Conservation (phyloP, 2,797 vertebrate species). For the Tamandua tetradactyla region DNA sequence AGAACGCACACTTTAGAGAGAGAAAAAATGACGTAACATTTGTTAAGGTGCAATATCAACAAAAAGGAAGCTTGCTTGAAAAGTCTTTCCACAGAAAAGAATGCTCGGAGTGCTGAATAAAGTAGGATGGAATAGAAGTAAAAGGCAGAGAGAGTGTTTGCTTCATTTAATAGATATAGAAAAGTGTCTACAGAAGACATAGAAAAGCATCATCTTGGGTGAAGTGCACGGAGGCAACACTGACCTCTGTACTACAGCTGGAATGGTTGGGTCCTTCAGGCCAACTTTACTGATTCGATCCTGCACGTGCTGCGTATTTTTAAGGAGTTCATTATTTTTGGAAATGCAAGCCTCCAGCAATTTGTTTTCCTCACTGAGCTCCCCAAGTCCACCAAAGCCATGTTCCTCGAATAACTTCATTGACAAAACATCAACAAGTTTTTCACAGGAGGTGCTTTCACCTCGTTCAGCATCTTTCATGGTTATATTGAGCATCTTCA, state of each 20-base stretch:
- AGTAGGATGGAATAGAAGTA: neutral
- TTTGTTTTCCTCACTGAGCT: conserved; percentile 82
- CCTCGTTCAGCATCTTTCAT: conserved; percentile 85
- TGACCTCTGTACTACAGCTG: conserved; percentile 95
- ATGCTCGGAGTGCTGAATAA: neutral
- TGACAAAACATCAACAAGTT: conserved; percentile 76
- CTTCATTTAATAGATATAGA: neutral
- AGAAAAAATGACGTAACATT: neutral
- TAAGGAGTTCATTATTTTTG: conserved; percentile 87
- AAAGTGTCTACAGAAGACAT: neutral
- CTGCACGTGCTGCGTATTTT: conserved; percentile 89
- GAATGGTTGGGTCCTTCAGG: conserved; percentile 93
- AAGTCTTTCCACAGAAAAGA: neutral
- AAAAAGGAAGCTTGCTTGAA: neutral
- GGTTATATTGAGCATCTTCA: conserved; percentile 87
- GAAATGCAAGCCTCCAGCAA: conserved; percentile 82
- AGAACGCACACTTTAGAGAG: neutral
- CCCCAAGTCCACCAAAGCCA: conserved; percentile 27
- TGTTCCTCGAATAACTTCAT: neutral
- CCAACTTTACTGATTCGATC: conserved; percentile 86
- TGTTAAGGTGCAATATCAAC: neutral
- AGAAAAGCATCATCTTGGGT: neutral
- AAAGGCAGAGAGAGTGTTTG: neutral
- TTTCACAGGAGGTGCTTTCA: conserved; percentile 77
- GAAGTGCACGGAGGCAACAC: neutral